A percentile compares a stretch with the other conserved stretches of the same genome.
Evolutionary conservation across 2,888 invertebrate species (phyloP).

Genomic region (Chloroclysta siterata): DNA sequence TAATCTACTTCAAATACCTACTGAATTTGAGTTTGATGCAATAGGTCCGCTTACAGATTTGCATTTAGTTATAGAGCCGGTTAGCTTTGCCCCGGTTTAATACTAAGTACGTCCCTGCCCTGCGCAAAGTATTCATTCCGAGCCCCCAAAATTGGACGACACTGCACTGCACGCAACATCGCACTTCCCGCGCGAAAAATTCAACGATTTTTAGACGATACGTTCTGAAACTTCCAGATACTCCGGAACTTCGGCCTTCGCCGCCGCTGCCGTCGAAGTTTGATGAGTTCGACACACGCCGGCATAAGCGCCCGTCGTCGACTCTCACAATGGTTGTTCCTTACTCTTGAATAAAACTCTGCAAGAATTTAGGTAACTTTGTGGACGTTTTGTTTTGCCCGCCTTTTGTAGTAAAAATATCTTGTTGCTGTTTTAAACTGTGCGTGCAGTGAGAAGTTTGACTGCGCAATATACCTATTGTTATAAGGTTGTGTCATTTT

Average conservation of each 20-base stretch:
- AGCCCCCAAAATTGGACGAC: conserved; percentile 32
- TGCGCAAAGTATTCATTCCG: conserved; percentile 1
- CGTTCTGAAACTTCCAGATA: conserved; percentile 53
- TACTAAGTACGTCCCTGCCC: conserved; percentile 21
- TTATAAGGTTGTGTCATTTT: background rate
- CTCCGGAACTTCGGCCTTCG: conserved; percentile 38
- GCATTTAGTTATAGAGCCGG: too few relatives aligned
- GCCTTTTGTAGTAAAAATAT: conserved; percentile 36
- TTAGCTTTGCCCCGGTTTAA: background rate
- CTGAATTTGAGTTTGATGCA: too few relatives aligned
- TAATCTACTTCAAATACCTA: too few relatives aligned
- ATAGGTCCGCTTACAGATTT: too few relatives aligned
- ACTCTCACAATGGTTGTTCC: conserved; percentile 63
- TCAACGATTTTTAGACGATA: conserved; percentile 56
- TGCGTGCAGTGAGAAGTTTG: conserved; percentile 30
- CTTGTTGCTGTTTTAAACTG: conserved; percentile 43
- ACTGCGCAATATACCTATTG: conserved; percentile 1
- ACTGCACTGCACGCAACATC: conserved; percentile 27
- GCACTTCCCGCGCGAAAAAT: conserved; percentile 47
- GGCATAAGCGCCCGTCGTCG: conserved; percentile 56
- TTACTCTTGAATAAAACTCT: conserved; percentile 60
- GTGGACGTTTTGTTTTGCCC: conserved; percentile 49
- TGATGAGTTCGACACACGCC: conserved; percentile 74
- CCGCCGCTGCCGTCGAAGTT: conserved; percentile 53
- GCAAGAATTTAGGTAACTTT: conserved; percentile 50